Percentiles rank a stretch among this genome's conserved stretches.
These are phyloP conservation scores for Lindbergichthys nudifrons DNA, from an alignment of 2,797 vertebrate genomes.

Conservation along the genomic window DNA sequence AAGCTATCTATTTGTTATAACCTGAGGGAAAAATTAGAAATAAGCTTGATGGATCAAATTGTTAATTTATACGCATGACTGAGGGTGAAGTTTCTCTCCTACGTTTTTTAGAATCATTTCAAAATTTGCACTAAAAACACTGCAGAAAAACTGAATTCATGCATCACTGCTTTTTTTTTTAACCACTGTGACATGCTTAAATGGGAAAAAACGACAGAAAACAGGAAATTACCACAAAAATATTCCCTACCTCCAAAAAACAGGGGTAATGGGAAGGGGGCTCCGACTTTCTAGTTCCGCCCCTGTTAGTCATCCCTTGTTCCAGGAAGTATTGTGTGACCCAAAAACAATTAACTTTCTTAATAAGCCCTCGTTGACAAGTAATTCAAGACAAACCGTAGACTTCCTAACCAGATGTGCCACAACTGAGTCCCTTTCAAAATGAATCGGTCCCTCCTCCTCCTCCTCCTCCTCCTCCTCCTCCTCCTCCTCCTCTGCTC, in stretches of 20 bases:
- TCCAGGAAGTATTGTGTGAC: constrained; percentile 37
- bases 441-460: constrained; percentile 41
- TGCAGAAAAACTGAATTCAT: neutral
- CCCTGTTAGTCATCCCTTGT: constrained; percentile 27
- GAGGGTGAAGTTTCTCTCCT: no score
- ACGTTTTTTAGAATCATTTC: no score
- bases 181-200: neutral
- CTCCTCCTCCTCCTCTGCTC: constrained; percentile 13
- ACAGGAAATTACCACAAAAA: neutral
- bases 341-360: constrained; percentile 15
- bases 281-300: constrained; percentile 19
- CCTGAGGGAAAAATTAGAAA: neutral
- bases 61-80: no score
- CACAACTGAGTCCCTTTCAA: constrained; percentile 61
- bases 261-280: neutral
- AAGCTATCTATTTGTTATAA: no score
- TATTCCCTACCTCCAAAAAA: neutral
- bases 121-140: neutral
- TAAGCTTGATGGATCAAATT: neutral
- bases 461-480: neutral
- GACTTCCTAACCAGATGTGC: constrained; percentile 61
- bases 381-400: constrained; percentile 55
- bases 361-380: constrained; percentile 20
- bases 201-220: neutral
- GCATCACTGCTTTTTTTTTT: neutral